Base-by-base conservation (phyloP, 2,797 vertebrate genomes). In the Rachycentron canadum region DNA sequence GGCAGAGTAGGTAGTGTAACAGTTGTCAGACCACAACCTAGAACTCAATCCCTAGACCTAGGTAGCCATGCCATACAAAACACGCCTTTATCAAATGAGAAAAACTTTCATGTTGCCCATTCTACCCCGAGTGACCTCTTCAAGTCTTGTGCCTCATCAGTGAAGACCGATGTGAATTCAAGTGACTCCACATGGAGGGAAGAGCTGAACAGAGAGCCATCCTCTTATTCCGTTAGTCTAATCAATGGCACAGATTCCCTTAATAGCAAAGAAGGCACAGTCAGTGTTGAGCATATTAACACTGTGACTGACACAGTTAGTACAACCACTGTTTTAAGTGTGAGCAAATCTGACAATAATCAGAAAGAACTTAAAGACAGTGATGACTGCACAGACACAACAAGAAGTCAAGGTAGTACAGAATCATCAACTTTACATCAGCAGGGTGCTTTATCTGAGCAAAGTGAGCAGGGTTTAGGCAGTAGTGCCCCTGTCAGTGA, bases 11-110 rank as follows among this genome's bases (percentile, higher is more conserved):
- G 74, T 52, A 76, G 81, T 0, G 88, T 95, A 28, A 94, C 90
- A 1, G 83, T 96, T 81, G 83, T 96, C 59, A 89, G 93, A 69
- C 95, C 95, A 0, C 85, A 93, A 75, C 93, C 95, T 73, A 84
- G 91, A 78, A 92, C 91, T 53, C 77, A 56, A 2, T 84, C 84
- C 0, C 19, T 91, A 1, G 83, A 90, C 64, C 53, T 88, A 4
- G 13, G 68, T 19, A 41, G 23, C 64, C 45, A n/a, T 12, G 12
- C 36, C 32, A 13, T 45, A 10, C 56, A 81, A 25, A 66, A 36
- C 19, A 14, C 9, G 2, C 41, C 82, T 67, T 76, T 57, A 9
- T 55, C 50, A 5, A 34, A 5, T 4, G 86, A 91, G 41, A 66
- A 36, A 23, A 32, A 50, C n/a, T 25, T 57, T 14, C 32, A 32